A percentile compares a stretch with the other conserved stretches of the same genome.
Conservation (phyloP, 2,113 vertebrate species). For the Dicaeum eximium region DNA sequence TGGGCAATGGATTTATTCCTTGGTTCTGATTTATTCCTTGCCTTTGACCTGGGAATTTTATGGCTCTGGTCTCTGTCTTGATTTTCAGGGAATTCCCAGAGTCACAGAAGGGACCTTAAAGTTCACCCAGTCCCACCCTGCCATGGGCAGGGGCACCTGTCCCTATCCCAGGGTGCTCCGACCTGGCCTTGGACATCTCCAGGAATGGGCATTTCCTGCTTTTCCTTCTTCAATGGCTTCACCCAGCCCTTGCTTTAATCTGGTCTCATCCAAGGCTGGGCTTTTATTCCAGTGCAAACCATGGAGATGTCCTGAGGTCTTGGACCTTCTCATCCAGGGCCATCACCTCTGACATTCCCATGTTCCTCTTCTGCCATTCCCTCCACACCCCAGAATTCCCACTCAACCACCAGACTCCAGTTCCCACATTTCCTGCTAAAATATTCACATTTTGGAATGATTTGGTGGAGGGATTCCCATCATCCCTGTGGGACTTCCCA, state of each 20-base stretch:
- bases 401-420: rapidly evolving
- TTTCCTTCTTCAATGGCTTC: neutral
- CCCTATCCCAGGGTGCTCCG: neutral
- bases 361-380: neutral
- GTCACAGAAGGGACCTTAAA: neutral
- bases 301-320: neutral
- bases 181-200: neutral
- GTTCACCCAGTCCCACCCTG: neutral
- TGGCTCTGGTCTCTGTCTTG: neutral
- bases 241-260: neutral
- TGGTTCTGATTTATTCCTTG: neutral
- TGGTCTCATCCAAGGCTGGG: neutral
- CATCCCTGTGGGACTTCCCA: neutral
- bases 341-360: rapidly evolving
- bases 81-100: neutral
- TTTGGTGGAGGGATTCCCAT: neutral
- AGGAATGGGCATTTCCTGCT: neutral
- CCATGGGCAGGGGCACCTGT: neutral
- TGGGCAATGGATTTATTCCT: neutral
- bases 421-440: neutral
- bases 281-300: neutral
- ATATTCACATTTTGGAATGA: rapidly evolving
- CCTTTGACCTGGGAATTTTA: neutral
- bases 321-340: neutral
- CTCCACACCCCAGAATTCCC: neutral